A percentile compares a stretch with the other conserved stretches of the same genome.
phyloP scores from a whole-genome alignment of 1,140 invertebrate genomes.

The Ylistrum balloti region DNA sequence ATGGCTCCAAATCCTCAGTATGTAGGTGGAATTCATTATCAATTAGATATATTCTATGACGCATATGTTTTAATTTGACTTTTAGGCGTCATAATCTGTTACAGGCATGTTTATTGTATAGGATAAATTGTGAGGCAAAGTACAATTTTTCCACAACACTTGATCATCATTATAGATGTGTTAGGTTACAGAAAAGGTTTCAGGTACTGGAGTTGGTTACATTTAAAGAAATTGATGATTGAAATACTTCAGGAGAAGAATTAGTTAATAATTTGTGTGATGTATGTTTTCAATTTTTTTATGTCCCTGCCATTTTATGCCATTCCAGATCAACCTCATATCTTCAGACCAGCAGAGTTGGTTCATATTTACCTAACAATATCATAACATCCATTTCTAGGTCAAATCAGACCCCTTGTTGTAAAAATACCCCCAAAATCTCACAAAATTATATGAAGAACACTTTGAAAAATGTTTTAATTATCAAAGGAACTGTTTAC shows the following conservation, averaged over 20 bases:
- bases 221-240: background rate
- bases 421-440: background rate
- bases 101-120: background rate
- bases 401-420: too few species aligned
- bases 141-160: background rate
- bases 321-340: too few species aligned
- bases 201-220: background rate
- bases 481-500: too few species aligned
- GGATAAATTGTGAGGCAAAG: background rate
- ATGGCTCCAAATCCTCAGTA: background rate
- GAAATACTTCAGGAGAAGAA: too few species aligned
- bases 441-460: background rate
- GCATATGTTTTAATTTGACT: background rate
- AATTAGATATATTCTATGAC: background rate
- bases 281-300: too few species aligned
- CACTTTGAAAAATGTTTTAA: too few species aligned
- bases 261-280: too few species aligned
- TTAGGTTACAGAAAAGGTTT: background rate
- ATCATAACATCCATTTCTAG: too few species aligned
- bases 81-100: background rate
- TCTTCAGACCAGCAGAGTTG: too few species aligned
- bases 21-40: constrained; percentile 5
- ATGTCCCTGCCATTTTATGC: too few species aligned
- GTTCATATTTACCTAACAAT: too few species aligned
- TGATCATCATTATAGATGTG: background rate